Base-by-base conservation (phyloP, 2,113 vertebrate species). In the Phasianus colchicus region DNA sequence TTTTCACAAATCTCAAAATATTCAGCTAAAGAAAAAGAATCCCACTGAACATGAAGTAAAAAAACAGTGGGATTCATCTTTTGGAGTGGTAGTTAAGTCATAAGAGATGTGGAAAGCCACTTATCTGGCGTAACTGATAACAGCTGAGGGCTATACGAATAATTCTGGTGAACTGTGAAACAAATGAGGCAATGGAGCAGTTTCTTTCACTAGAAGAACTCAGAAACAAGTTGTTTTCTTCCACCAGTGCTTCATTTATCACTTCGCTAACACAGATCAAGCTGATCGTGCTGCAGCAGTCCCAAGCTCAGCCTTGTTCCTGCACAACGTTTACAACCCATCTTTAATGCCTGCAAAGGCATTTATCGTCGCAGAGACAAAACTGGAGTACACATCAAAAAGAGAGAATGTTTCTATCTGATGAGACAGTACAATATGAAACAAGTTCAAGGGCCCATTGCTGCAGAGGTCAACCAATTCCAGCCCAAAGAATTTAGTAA, bases 121-220 rank as follows among this genome's bases (percentile, higher is more conserved):
- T 91, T 88, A 66, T 13, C 27, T 67, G 78, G 43, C 90, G 78
- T 43, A 83, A 83, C 32, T 32, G 66, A 50, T 71, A 66, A 80
- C 3, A 9, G 48, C 48, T 52, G 84, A 80, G 12, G 47, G 36
- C 43, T 88, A 12, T 34, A 19, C 72, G 34, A 94, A 88, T 4
- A 88, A 18, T n/a, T 87, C 58, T 72, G 11, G 22, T 57, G 52
- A 95, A 83, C 88, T 43, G 47, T 71, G 48, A 67, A 95, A 95
- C 21, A 86, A 88, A 81, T 72, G 5, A 81, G 22, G 14, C 43
- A 76, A 72, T 22, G 13, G 40, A 73, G 80, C 47, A 25, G 34
- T 70, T 90, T 84, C 36, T 75, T 77, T 82, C 55, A 61, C 13
- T 52, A 84, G 66, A 83, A 52, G 61, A 84, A 55, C 25, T 30